A percentile compares a stretch with the other conserved stretches of the same genome.
Conservation (phyloP, 2,113 vertebrate genomes). For the Australoheros scitulus region DNA sequence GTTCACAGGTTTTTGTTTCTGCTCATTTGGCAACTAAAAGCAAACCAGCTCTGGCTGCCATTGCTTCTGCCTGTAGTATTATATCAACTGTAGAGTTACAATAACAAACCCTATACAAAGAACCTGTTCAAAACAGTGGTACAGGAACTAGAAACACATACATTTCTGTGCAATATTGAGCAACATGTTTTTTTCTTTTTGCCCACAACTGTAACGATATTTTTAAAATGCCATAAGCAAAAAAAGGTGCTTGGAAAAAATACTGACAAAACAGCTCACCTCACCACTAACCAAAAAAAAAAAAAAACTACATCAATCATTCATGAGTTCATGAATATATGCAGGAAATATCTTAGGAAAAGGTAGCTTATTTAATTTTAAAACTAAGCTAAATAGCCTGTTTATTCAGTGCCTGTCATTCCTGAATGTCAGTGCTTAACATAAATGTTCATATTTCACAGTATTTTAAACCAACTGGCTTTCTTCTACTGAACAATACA, state of each 20-base stretch:
- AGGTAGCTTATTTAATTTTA: constrained; percentile 12
- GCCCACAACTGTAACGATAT: not conserved
- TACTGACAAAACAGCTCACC: constrained; percentile 33
- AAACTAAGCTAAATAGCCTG: constrained; percentile 8
- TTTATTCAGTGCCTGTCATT: constrained; percentile 17
- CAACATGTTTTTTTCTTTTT: constrained; percentile 1
- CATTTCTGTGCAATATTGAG: not conserved
- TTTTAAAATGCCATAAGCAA: not conserved
- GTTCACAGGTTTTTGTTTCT: constrained; percentile 17
- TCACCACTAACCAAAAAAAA: not conserved
- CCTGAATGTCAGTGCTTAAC: constrained; percentile 17
- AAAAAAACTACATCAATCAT: constrained; percentile 26
- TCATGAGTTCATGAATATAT: not conserved
- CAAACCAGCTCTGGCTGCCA: constrained; percentile 20
- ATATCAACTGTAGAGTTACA: constrained; percentile 15
- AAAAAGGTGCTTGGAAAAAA: constrained; percentile 39
- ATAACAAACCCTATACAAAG: constrained; percentile 34
- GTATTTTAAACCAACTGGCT: constrained; percentile 22
- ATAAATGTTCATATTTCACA: constrained; percentile 28
- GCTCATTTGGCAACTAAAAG: constrained; percentile 28
- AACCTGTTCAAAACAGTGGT: constrained; percentile 7
- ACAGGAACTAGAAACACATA: not conserved
- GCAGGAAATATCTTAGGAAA: not conserved
- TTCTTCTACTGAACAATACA: constrained; percentile 23
- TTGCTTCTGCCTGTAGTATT: constrained; percentile 28